These are phyloP conservation scores for Trissolcus japonicus DNA, from an alignment of 2,888 invertebrate genomes.

Conservation along the genomic window DNA sequence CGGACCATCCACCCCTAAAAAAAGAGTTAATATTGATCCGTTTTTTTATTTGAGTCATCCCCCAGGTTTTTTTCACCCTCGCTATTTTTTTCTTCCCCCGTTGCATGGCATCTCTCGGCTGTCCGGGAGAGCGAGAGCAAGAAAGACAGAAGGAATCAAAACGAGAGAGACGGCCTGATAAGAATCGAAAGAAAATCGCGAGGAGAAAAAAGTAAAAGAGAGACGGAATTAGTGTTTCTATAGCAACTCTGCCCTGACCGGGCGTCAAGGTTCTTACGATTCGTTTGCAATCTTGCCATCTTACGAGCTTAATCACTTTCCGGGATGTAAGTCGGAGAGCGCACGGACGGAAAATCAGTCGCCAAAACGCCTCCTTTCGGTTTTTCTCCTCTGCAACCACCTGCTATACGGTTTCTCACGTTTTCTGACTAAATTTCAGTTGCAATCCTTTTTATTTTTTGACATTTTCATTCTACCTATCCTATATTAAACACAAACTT, in stretches of 20 bases:
- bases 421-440: background rate
- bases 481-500: too few relatives aligned
- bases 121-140: conserved; percentile 49
- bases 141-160: conserved; percentile 25
- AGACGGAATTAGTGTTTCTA: conserved; percentile 81
- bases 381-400: conserved; percentile 21
- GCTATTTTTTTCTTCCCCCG: conserved; percentile 76
- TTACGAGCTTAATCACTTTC: conserved; percentile 56
- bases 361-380: background rate
- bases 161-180: conserved; percentile 57
- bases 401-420: conserved; percentile 26
- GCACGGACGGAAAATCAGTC: conserved; percentile 19
- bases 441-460: background rate
- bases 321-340: conserved; percentile 29
- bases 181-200: conserved; percentile 58
- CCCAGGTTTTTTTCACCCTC: conserved; percentile 80
- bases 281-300: conserved; percentile 57
- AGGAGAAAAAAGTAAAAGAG: conserved; percentile 55
- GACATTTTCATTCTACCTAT: too few relatives aligned
- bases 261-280: conserved; percentile 61
- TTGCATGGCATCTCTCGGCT: conserved; percentile 66
- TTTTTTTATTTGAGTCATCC: conserved; percentile 82
- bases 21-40: conserved; percentile 85
- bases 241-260: conserved; percentile 78
- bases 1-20: conserved; percentile 67